Evolutionary conservation across 30 jellyfish, hydroid and myxozoan species (phyloP).

Genomic region (Pseudorhiza aurosa): DNA sequence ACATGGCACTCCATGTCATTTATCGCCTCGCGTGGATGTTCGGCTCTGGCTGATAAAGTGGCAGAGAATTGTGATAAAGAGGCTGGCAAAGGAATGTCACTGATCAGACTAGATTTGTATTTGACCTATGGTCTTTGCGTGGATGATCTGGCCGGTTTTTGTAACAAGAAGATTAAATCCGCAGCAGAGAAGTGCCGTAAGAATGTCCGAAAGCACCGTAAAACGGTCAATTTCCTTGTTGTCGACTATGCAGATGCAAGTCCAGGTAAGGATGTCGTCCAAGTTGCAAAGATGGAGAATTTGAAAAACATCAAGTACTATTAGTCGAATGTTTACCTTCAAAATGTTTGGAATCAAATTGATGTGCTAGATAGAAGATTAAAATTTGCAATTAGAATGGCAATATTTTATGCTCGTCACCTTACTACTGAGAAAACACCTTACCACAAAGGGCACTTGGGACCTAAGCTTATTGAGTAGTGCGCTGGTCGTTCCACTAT

Average conservation of each 20-base stretch:
- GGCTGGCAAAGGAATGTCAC: conserved; percentile 31
- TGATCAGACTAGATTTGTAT: conserved; percentile 76
- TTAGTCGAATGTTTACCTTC: not conserved
- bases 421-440: too few species aligned
- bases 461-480: too few species aligned
- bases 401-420: too few species aligned
- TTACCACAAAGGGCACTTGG: too few species aligned
- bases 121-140: conserved; percentile 79
- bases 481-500: too few species aligned
- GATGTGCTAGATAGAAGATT: too few species aligned
- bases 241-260: conserved; percentile 73
- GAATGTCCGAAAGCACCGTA: conserved; percentile 17
- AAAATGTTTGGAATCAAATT: too few species aligned
- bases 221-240: conserved; percentile 72
- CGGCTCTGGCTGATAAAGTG: conserved; percentile 44
- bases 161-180: conserved; percentile 18
- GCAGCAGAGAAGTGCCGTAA: conserved; percentile 55
- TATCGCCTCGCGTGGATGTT: conserved; percentile 44
- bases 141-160: conserved; percentile 61
- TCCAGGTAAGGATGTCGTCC: conserved; percentile 45
- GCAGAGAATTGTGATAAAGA: conserved; percentile 53
- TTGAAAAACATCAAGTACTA: conserved; percentile 35
- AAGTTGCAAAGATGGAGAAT: conserved; percentile 70
- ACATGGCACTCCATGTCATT: conserved; percentile 76
- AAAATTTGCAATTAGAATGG: too few species aligned